phyloP scores from a whole-genome alignment of 1,140 invertebrate genomes.

The Hirudo medicinalis region DNA sequence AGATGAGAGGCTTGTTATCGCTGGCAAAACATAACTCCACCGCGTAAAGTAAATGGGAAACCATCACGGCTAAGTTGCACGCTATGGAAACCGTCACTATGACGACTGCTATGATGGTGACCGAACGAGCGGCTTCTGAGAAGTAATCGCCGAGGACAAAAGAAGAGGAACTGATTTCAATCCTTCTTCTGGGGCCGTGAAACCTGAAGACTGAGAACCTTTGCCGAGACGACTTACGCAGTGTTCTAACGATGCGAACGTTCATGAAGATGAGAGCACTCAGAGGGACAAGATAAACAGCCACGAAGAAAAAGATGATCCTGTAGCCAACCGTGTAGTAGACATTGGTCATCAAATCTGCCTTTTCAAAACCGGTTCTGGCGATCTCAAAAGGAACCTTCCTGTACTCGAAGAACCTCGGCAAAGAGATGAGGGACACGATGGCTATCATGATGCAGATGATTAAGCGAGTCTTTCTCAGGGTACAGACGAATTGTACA shows the following conservation, averaged over 20 bases:
- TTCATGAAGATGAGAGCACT: conserved; percentile 18
- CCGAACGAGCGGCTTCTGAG: not conserved
- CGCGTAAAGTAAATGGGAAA: conserved; percentile 20
- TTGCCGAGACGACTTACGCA: conserved; percentile 5
- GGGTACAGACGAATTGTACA: conserved; percentile 19
- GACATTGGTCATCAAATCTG: conserved; percentile 8
- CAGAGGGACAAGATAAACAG: conserved; percentile 23
- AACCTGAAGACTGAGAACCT: not conserved
- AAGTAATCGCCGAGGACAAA: not conserved
- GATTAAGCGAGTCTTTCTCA: conserved; percentile 3
- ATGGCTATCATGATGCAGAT: conserved; percentile 7
- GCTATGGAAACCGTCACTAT: conserved; percentile 20
- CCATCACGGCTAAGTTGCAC: conserved; percentile 20
- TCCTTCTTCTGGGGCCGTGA: not conserved
- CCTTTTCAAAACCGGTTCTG: conserved; percentile 7
- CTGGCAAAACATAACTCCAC: conserved; percentile 11
- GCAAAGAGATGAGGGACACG: conserved; percentile 15
- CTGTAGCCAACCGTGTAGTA: conserved; percentile 20
- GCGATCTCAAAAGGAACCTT: not conserved
- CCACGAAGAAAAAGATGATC: conserved; percentile 19
- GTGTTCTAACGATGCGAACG: conserved; percentile 13
- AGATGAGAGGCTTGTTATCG: conserved; percentile 1
- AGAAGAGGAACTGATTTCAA: not conserved
- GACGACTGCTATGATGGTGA: conserved; percentile 20
- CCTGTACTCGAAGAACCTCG: conserved; percentile 22